Percentiles rank a stretch among this genome's conserved stretches.
phyloP scores from a whole-genome alignment of 2,797 vertebrate species.

The Megaceryle alcyon region DNA sequence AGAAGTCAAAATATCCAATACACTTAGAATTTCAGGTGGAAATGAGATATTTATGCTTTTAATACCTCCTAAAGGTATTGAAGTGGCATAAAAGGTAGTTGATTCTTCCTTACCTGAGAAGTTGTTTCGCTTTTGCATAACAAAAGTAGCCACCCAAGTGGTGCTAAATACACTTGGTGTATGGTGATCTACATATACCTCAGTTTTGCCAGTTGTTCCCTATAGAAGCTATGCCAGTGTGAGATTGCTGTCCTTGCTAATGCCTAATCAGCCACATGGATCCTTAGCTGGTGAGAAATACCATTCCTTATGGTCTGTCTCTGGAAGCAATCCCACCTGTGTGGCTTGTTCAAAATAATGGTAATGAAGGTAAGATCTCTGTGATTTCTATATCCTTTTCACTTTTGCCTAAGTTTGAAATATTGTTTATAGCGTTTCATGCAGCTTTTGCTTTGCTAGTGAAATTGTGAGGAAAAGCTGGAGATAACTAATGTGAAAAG shows the following conservation, averaged over 20 bases:
- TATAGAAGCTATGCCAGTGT: neutral
- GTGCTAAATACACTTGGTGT: neutral
- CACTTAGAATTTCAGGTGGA: neutral
- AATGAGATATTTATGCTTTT: neutral
- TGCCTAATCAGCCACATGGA: neutral
- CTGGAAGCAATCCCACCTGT: neutral
- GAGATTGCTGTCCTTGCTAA: neutral
- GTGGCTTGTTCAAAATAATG: neutral
- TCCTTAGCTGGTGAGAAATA: neutral
- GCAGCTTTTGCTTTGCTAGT: neutral
- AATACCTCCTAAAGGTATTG: neutral
- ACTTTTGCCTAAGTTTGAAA: neutral
- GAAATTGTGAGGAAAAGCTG: neutral
- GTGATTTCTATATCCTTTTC: neutral
- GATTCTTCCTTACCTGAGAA: neutral
- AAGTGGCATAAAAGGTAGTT: neutral
- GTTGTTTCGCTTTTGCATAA: neutral
- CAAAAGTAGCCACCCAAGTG: neutral
- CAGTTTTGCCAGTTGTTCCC: neutral
- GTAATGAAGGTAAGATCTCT: neutral
- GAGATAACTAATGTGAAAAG: neutral
- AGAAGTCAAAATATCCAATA: neutral
- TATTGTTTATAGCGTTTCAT: rapidly evolving
- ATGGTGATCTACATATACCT: neutral
- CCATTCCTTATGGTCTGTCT: neutral